Evolutionary conservation across 2,113 vertebrate genomes (phyloP), one percentile per base, ranked within the genome.

Genomic region (Xerus inauris): DNA sequence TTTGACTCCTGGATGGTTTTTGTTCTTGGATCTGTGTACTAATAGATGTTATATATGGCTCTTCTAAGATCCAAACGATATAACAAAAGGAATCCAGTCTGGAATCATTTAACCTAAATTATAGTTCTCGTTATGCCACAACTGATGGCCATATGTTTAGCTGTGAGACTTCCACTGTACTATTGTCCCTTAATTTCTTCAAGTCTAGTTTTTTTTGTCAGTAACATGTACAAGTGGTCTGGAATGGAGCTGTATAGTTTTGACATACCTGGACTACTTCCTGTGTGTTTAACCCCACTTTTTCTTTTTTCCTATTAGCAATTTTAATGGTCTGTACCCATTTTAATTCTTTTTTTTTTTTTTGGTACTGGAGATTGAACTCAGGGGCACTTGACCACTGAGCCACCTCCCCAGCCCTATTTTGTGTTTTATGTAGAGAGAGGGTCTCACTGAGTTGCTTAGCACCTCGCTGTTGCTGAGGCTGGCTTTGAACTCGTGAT

Each of bases 31-130:
- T 73, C 20, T 88, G 2, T 84, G 12, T 49, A 42, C 10, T 89
- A 47, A 62, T 69, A 59, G 26, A 72, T 86, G 6, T 64, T 90
- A 64, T 54, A 28, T 81, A 11, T 30, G 51, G 20, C 38, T 93
- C 35, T 91, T 72, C 71, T 67, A 67, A 91, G n/a, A 88, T 28
- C 45, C 6, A 9, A 65, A 42, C 49, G 42, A 3, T 62, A 4
- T 65, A 82, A 80, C 22, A 30, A 87, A 54, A 73, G 67, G 8
- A 80, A 64, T 26, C 28, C 28, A 80, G 5, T 84, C n/a, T 76
- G 62, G 32, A 93, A 71, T 97, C 26, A 93, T 84, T 94, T 57
- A 71, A 71, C 40, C 17, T 49, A 93, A 71, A 24, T 64, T 80
- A 54, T 86, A 14, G 64, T 72, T 91, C 64, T 94, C 26, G 19